Base-by-base conservation (phyloP, 2,888 invertebrate genomes). In the Trissonchulus sp. region DNA sequence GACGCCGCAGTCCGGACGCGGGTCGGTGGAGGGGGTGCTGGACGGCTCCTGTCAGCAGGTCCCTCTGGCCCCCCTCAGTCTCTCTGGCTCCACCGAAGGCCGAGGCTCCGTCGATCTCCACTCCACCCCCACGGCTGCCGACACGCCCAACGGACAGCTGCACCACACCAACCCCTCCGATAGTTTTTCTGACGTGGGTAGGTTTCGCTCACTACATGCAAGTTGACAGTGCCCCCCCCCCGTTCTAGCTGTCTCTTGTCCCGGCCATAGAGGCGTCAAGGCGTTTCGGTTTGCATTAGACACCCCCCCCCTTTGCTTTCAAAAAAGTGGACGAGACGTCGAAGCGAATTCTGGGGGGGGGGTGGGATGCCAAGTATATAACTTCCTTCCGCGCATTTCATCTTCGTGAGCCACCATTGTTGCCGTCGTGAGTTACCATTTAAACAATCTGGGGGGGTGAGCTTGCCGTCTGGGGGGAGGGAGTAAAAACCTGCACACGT, bases 141-240 rank as follows among this genome's bases (percentile, higher is more conserved):
- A 77, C 78, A 68, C 48, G 8, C 48, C 76, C 35, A 78, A 78
- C 36, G 79, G 79, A 71, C 76, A 78, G 60, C 76, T 78, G 62
- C 79, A 76, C 33, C 72, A 31, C 15, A 28, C 35, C 23, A 18
- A 75, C 65, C 63, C 48, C 68, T 35, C 34, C 63, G 48, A 48
- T 48, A 48, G 8, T 23, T 48, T 48, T 23, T 48, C 48, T 8
- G 48, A 48, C 23, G 48, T 48, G 8, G 48, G 48, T 48, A 23
- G 23, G 48, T 48, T n/a, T n/a, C n/a, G n/a, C n/a, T n/a, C n/a
- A n/a, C n/a, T n/a, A n/a, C n/a, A n/a, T n/a, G n/a, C n/a, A n/a
- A n/a, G n/a, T n/a, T n/a, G 48, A 48, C 23, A 48, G 8, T 48
- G 23, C 48, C 15, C 48, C 23, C 48, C 48, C 23, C 48, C 48